A percentile compares a stretch with the other conserved stretches of the same genome.
Conservation (phyloP, 1,140 invertebrate genomes). For the Chironomus striatipennis region DNA sequence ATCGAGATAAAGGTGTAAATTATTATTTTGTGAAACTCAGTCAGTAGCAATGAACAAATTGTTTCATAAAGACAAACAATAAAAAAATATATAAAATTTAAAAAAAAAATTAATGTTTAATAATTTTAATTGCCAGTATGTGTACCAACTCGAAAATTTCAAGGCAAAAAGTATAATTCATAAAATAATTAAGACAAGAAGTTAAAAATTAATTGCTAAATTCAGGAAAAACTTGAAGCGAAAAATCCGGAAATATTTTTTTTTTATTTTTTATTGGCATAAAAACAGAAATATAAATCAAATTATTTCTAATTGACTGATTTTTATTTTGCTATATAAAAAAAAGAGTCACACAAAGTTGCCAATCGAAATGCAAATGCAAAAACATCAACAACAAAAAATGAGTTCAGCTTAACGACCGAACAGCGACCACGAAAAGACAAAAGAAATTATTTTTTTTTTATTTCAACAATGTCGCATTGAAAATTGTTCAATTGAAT, state of each 20-base stretch:
- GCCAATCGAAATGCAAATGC: not conserved
- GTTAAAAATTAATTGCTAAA: not conserved
- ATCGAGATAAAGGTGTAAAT: constrained; percentile 5
- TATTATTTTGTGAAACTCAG: not conserved
- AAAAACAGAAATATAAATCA: no score
- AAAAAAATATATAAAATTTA: no score
- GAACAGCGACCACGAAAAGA: not conserved
- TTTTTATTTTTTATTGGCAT: no score
- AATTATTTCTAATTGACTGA: no score
- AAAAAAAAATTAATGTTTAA: no score
- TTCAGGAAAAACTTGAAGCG: not conserved
- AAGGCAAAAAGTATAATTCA: not conserved
- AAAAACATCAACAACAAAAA: not conserved
- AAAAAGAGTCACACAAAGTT: not conserved
- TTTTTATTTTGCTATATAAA: no score
- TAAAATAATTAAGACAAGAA: not conserved
- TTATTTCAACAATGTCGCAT: not conserved
- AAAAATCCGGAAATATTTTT: not conserved
- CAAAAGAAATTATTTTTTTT: not conserved
- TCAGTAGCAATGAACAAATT: no score
- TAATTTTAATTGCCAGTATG: no score
- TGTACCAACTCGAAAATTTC: no score
- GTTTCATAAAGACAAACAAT: no score
- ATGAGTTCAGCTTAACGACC: no score
- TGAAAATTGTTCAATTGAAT: not conserved